These are phyloP conservation scores for Nyctereutes procyonoides DNA, from an alignment of 2,113 vertebrate genomes.

Conservation along the genomic window DNA sequence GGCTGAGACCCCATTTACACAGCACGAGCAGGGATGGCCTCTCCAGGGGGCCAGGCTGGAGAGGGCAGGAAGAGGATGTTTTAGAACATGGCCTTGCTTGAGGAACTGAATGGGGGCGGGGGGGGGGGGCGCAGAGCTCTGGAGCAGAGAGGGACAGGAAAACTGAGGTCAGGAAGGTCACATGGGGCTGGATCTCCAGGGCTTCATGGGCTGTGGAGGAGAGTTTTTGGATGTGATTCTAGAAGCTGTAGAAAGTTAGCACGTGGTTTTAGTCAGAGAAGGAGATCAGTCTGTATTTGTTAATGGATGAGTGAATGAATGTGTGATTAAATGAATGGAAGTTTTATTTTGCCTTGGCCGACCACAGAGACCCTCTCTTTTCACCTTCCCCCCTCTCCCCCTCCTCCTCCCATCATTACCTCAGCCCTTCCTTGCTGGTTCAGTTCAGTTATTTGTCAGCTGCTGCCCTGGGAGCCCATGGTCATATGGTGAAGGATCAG, in stretches of 20 bases:
- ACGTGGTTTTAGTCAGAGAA: not conserved
- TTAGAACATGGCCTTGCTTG: not conserved
- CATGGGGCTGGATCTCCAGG: not conserved
- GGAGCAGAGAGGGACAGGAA: not conserved
- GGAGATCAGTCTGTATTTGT: not conserved
- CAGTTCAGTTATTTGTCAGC: not conserved
- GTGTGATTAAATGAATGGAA: not conserved
- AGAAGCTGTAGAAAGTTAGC: not conserved
- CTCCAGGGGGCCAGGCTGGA: not conserved
- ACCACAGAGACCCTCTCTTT: not conserved
- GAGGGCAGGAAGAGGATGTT: not conserved
- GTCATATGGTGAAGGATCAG: not conserved
- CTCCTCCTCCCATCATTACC: not conserved
- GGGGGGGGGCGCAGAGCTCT: not conserved
- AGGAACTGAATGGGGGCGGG: not conserved
- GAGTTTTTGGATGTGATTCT: not conserved
- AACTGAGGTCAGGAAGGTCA: not conserved
- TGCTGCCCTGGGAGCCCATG: not conserved
- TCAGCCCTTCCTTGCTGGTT: not conserved
- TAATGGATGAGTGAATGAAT: not conserved
- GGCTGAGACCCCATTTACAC: not conserved
- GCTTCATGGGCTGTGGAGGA: not conserved
- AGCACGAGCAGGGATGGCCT: not conserved
- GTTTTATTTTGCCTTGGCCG: not conserved
- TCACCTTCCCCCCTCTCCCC: not conserved